These are phyloP conservation scores for Paedocypris micromegethes DNA, from an alignment of 2,797 vertebrate species.

Conservation along the genomic window DNA sequence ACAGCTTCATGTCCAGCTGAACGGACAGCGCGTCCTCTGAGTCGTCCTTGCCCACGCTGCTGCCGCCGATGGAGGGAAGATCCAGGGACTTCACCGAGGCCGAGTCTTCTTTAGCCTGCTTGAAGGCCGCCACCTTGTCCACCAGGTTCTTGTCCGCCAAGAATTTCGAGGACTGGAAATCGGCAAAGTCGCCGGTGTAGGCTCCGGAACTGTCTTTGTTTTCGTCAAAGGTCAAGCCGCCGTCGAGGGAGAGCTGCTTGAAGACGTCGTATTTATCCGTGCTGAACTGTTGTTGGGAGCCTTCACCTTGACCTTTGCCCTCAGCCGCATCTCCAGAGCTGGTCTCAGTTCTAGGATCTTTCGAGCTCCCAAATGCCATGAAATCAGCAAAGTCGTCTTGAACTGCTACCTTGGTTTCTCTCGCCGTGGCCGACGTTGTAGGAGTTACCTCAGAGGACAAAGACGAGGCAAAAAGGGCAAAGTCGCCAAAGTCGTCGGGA, in stretches of 20 bases:
- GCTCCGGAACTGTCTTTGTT: slow-evolving; percentile 73
- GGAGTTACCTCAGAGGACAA: slow-evolving; percentile 55
- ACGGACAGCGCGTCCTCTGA: slow-evolving; percentile 95
- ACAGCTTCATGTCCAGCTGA: slow-evolving; percentile 98
- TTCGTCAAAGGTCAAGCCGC: slow-evolving; percentile 74
- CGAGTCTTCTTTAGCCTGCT: slow-evolving; percentile 93
- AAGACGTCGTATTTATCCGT: slow-evolving; percentile 87
- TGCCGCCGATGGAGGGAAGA: slow-evolving; percentile 94
- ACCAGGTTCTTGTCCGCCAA: slow-evolving; percentile 84
- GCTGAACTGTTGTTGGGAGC: slow-evolving; percentile 54
- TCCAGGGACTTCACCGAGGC: slow-evolving; percentile 95
- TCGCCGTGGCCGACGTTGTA: slow-evolving; percentile 7
- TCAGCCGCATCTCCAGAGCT: slow-evolving; percentile 4
- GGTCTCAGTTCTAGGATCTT: slow-evolving; percentile 58
- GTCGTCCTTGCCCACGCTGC: slow-evolving; percentile 94
- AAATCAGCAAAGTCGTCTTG: slow-evolving; percentile 98
- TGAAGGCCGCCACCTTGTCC: slow-evolving; percentile 88
- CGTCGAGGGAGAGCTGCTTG: slow-evolving; percentile 87
- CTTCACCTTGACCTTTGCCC: slow-evolving; percentile 9
- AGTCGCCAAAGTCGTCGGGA: slow-evolving; percentile 89
- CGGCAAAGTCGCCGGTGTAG: slow-evolving; percentile 87
- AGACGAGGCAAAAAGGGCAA: slow-evolving; percentile 80
- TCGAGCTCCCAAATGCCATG: slow-evolving; percentile 85
- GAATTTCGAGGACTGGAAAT: slow-evolving; percentile 90
- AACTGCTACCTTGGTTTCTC: slow-evolving; percentile 21